These are phyloP conservation scores for Amiota mariae DNA, from an alignment of 2,888 invertebrate genomes.

Conservation along the genomic window DNA sequence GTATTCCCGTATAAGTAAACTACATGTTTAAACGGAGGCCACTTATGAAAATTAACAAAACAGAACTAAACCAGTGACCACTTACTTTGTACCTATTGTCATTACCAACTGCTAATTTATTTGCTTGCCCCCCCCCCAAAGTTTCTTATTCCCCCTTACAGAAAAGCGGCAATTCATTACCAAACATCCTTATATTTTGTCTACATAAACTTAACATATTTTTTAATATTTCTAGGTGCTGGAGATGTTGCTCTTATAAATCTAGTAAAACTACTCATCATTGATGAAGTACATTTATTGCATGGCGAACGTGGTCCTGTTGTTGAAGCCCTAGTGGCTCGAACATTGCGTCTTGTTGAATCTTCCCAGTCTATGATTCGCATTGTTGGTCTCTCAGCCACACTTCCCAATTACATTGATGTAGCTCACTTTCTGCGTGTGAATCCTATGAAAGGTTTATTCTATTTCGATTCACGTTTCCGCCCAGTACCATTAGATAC, in stretches of 20 bases:
- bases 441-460: conserved; percentile 91
- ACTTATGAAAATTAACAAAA: too few relatives aligned
- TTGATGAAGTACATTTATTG: conserved; percentile 96
- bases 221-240: conserved; percentile 74
- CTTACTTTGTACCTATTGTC: too few relatives aligned
- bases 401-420: conserved; percentile 97
- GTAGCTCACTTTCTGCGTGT: conserved; percentile 96
- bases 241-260: conserved; percentile 92
- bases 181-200: neutral
- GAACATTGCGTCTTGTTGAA: conserved; percentile 94
- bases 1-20: too few relatives aligned
- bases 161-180: neutral
- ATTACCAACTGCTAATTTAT: too few relatives aligned
- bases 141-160: too few relatives aligned
- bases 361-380: conserved; percentile 95
- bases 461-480: conserved; percentile 94
- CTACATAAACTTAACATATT: neutral
- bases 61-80: too few relatives aligned
- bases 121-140: too few relatives aligned
- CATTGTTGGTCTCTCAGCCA: conserved; percentile 97
- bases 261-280: conserved; percentile 93
- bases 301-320: conserved; percentile 98
- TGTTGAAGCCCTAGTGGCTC: conserved; percentile 95
- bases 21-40: too few relatives aligned
- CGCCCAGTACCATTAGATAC: conserved; percentile 96